Conservation (phyloP, 2,888 invertebrate genomes). For the Blera fallax region DNA sequence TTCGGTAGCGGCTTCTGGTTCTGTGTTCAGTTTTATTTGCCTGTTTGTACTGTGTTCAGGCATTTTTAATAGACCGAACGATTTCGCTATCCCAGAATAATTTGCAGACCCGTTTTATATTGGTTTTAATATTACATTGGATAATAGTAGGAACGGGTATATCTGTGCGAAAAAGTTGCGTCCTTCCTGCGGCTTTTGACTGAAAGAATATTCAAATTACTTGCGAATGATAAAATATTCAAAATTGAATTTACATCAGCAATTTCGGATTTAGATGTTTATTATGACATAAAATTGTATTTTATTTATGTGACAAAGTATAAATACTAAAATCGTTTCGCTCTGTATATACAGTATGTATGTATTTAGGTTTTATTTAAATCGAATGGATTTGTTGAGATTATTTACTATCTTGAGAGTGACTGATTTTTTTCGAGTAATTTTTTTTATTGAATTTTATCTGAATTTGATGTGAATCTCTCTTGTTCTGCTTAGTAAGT, state of each 20-base stretch:
- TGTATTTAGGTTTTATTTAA: neutral
- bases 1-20: conserved; percentile 3
- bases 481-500: too few species aligned
- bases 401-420: neutral
- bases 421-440: too few species aligned
- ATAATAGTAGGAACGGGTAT: neutral
- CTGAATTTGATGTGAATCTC: too few species aligned
- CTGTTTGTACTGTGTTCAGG: conserved; percentile 21
- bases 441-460: too few species aligned
- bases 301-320: conserved; percentile 29
- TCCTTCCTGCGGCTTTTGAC: neutral
- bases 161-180: neutral
- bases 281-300: conserved; percentile 20
- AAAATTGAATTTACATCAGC: conserved; percentile 24
- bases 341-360: too few species aligned
- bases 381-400: neutral
- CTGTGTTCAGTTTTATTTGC: conserved; percentile 1
- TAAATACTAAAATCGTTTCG: neutral
- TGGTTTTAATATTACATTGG: conserved; percentile 29
- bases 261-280: conserved; percentile 8
- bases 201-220: conserved; percentile 9
- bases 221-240: conserved; percentile 30
- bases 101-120: conserved; percentile 24
- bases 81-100: conserved; percentile 14
- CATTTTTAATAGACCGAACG: conserved; percentile 20